Evolutionary conservation across 2,797 vertebrate species (phyloP).

Genomic region (Ficedula albicollis): DNA sequence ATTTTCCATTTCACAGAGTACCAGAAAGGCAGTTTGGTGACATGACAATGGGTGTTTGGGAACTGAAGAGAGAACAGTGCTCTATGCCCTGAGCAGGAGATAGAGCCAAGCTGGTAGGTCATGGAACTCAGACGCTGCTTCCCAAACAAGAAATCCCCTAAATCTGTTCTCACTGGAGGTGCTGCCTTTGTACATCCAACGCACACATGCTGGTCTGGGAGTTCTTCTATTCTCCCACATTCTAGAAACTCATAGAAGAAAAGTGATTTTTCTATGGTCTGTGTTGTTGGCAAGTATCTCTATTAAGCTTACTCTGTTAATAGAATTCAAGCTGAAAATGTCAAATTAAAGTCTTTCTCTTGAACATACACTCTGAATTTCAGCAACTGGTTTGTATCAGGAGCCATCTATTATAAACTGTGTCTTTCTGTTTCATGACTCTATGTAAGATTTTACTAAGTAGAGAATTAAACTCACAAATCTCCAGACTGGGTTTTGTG

Average conservation of each 20-base stretch:
- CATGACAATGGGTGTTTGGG: neutral
- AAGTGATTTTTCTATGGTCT: neutral
- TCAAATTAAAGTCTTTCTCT: neutral
- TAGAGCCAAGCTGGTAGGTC: neutral
- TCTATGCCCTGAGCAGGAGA: neutral
- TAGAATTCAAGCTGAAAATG: neutral
- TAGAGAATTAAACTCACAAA: neutral
- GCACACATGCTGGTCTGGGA: neutral
- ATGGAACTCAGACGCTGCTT: neutral
- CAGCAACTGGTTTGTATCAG: neutral
- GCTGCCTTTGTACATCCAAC: neutral
- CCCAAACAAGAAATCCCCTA: neutral
- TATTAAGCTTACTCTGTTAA: neutral
- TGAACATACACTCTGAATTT: neutral
- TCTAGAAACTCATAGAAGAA: neutral
- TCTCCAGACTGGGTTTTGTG: neutral
- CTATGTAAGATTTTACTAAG: neutral
- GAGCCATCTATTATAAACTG: neutral
- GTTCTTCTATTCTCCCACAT: neutral
- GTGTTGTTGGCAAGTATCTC: neutral
- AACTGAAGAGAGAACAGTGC: neutral
- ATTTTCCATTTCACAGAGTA: neutral
- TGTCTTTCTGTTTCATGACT: neutral
- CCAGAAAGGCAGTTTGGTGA: neutral
- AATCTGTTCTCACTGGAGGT: neutral